These are phyloP conservation scores for Nannoperca obscura DNA, from an alignment of 2,797 vertebrate species.

Conservation along the genomic window DNA sequence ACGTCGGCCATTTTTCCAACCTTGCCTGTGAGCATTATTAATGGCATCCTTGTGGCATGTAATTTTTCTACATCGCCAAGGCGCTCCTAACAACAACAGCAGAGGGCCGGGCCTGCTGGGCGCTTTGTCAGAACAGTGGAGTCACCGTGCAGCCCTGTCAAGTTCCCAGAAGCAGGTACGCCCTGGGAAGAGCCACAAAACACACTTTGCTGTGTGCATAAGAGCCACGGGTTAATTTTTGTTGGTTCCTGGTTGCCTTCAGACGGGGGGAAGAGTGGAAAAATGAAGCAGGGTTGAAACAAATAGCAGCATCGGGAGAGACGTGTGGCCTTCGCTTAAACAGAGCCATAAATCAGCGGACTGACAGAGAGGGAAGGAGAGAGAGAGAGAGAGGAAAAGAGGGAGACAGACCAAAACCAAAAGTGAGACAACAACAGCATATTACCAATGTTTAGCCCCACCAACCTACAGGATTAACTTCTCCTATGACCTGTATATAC, in stretches of 20 bases:
- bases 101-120: slow-evolving; percentile 57
- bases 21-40: slow-evolving; percentile 87
- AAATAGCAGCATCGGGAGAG: slow-evolving; percentile 88
- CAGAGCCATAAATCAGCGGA: slow-evolving; percentile 90
- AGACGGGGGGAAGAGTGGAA: slow-evolving; percentile 73
- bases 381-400: slow-evolving; percentile 43
- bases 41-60: slow-evolving; percentile 85
- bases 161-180: slow-evolving; percentile 54
- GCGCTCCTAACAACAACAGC: slow-evolving; percentile 65
- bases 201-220: slow-evolving; percentile 57
- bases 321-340: slow-evolving; percentile 91
- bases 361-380: slow-evolving; percentile 80
- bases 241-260: slow-evolving; percentile 80
- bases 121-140: slow-evolving; percentile 67
- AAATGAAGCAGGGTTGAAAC: slow-evolving; percentile 86
- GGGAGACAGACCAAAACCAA: slow-evolving; percentile 57
- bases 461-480: slow-evolving; percentile 39
- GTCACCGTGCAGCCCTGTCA: slow-evolving; percentile 62
- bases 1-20: slow-evolving; percentile 85
- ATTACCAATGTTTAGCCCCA: slow-evolving; percentile 71
- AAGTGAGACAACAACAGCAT: slow-evolving; percentile 74
- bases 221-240: slow-evolving; percentile 81
- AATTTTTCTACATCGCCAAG: slow-evolving; percentile 82
- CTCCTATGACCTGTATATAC: slow-evolving; percentile 16
- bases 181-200: slow-evolving; percentile 62